A percentile compares a stretch with the other conserved stretches of the same genome.
Conservation (phyloP, 1,140 invertebrate species). For the Manduca sexta region DNA sequence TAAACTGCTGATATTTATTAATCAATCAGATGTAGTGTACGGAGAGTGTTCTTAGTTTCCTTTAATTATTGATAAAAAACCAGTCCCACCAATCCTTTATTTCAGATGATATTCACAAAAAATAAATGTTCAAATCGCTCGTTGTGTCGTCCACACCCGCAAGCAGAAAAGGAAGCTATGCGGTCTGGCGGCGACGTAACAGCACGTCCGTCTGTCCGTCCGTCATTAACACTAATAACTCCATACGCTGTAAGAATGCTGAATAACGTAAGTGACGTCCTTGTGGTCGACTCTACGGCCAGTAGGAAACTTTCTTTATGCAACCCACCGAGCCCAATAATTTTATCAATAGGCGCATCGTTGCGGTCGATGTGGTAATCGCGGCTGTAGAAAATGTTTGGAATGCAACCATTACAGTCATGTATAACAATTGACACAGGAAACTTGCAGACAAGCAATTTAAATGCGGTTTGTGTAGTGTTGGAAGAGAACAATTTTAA, state of each 20-base stretch:
- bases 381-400: conserved; percentile 33
- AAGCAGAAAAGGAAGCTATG: conserved; percentile 39
- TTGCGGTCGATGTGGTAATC: conserved; percentile 55
- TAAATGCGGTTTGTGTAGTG: no score
- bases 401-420: conserved; percentile 27
- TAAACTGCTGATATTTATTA: no score
- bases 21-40: no score
- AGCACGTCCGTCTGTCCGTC: conserved; percentile 42
- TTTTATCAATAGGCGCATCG: conserved; percentile 60
- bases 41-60: no score
- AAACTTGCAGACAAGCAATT: conserved; percentile 13
- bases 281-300: conserved; percentile 36
- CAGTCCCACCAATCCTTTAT: no score
- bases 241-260: conserved; percentile 34
- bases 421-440: conserved; percentile 34
- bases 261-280: conserved; percentile 33
- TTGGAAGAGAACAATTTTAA: background rate
- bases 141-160: conserved; percentile 4
- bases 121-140: background rate
- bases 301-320: conserved; percentile 28
- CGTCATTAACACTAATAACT: conserved; percentile 64
- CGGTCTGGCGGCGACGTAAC: conserved; percentile 38
- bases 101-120: background rate
- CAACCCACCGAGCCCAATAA: conserved; percentile 34
- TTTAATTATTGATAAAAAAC: no score